Conservation (phyloP, 2,113 vertebrate species). For the Leptodactylus fuscus region DNA sequence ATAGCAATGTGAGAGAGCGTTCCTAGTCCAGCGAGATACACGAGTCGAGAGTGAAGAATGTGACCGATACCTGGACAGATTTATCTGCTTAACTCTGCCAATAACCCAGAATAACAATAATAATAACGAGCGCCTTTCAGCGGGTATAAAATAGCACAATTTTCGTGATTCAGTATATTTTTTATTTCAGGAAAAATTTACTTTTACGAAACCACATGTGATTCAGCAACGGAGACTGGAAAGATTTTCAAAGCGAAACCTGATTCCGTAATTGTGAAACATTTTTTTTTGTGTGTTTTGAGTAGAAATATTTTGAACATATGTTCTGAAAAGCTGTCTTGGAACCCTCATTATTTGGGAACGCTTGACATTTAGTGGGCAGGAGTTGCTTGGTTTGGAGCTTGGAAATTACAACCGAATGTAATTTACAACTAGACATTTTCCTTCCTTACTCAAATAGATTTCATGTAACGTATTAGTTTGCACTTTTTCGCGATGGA, state of each 20-base stretch:
- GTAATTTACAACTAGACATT: conserved; percentile 29
- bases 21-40: conserved; percentile 57
- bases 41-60: neutral
- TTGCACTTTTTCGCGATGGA: neutral
- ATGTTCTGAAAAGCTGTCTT: conserved; percentile 40
- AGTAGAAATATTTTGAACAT: conserved; percentile 51
- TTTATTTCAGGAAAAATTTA: conserved; percentile 31
- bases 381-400: conserved; percentile 34
- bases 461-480: conserved; percentile 48
- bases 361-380: conserved; percentile 35
- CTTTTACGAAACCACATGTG: conserved; percentile 29
- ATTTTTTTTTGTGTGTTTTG: conserved; percentile 43
- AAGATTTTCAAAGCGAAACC: conserved; percentile 45
- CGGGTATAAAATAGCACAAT: neutral
- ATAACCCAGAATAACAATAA: neutral
- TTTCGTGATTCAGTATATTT: conserved; percentile 49
- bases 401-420: conserved; percentile 14
- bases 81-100: too few species aligned
- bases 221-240: conserved; percentile 50
- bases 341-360: conserved; percentile 28
- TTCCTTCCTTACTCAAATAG: conserved; percentile 28
- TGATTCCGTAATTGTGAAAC: conserved; percentile 45
- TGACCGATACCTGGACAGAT: neutral
- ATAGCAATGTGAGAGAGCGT: conserved; percentile 66
- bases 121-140: neutral